phyloP scores from a whole-genome alignment of 2,797 vertebrate species.

The Acropternis orthonyx region DNA sequence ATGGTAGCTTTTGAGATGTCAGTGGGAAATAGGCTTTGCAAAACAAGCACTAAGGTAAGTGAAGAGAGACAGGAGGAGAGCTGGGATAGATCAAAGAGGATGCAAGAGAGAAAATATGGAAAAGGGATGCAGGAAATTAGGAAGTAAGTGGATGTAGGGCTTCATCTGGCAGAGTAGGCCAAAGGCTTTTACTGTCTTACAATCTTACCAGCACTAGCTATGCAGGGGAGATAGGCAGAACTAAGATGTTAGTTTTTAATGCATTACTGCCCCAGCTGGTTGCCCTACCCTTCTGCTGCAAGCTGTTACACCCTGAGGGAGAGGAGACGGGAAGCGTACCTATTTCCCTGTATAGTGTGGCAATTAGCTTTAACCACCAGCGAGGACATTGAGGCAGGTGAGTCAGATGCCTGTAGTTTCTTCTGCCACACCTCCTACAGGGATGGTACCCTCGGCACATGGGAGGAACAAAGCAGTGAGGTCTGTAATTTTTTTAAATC shows the following conservation, averaged over 20 bases:
- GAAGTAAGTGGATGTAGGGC: background rate
- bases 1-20: background rate
- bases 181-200: background rate
- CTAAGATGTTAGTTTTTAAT: background rate
- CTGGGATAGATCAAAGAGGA: background rate
- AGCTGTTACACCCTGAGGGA: constrained; percentile 42
- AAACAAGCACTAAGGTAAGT: background rate
- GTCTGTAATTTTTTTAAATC: background rate
- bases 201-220: background rate
- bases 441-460: background rate
- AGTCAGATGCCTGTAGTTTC: background rate
- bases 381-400: background rate
- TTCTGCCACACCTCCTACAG: background rate
- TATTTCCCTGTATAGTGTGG: background rate
- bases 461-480: background rate
- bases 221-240: background rate
- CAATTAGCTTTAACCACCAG: constrained; percentile 28
- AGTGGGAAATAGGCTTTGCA: background rate
- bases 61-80: background rate
- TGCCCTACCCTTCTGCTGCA: background rate
- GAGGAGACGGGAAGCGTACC: background rate
- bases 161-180: background rate
- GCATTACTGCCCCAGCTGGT: background rate
- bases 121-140: background rate
- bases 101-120: background rate